phyloP scores from a whole-genome alignment of 2,113 vertebrate species.

The Phaethon lepturus region DNA sequence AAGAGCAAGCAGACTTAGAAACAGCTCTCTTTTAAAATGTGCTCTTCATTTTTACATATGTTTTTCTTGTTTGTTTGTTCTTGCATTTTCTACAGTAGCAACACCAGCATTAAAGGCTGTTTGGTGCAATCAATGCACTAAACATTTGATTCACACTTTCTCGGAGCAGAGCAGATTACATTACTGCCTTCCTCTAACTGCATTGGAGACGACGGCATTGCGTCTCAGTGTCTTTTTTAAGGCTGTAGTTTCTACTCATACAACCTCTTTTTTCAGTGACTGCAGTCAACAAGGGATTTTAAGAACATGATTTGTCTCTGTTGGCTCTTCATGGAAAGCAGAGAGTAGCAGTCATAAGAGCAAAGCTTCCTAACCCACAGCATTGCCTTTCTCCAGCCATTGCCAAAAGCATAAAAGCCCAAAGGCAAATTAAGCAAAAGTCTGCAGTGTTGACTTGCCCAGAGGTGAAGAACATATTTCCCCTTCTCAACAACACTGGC shows the following conservation, averaged over 20 bases:
- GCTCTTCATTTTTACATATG: not conserved
- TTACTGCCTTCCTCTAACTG: not conserved
- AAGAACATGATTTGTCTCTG: not conserved
- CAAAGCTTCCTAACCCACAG: not conserved
- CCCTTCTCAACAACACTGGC: not conserved
- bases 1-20: not conserved
- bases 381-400: not conserved
- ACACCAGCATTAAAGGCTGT: not conserved
- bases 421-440: not conserved
- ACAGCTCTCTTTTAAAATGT: not conserved
- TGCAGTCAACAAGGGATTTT: not conserved
- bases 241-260: not conserved
- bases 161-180: not conserved
- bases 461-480: not conserved
- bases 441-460: not conserved
- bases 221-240: not conserved
- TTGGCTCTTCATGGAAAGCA: not conserved
- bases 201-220: fast-evolving
- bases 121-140: not conserved
- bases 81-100: not conserved
- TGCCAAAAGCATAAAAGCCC: not conserved
- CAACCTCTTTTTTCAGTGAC: not conserved
- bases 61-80: not conserved
- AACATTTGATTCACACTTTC: not conserved
- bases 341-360: not conserved